phyloP scores from a whole-genome alignment of 1,140 invertebrate genomes.

The Drosophila sechellia region DNA sequence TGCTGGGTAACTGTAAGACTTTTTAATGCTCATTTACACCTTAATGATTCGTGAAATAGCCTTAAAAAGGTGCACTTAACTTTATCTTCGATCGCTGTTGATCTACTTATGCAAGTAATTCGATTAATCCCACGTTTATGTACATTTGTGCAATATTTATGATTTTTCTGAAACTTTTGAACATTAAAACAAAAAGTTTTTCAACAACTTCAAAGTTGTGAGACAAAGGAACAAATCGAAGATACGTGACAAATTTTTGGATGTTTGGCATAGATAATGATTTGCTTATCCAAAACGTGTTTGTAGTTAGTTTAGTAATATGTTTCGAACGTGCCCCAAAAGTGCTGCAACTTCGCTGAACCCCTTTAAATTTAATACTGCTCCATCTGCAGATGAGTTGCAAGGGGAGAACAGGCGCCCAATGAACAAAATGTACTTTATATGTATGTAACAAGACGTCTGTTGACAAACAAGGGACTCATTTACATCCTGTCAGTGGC shows the following conservation, averaged over 20 bases:
- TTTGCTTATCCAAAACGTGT: constrained; percentile 7
- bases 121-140: too few species aligned
- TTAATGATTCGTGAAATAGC: constrained; percentile 8
- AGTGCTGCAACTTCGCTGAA: neutral
- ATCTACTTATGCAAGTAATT: neutral
- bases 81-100: neutral
- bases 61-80: neutral
- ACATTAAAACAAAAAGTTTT: neutral
- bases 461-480: constrained; percentile 77
- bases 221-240: constrained; percentile 1
- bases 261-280: neutral
- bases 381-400: neutral
- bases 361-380: constrained; percentile 3
- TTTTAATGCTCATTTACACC: constrained; percentile 1
- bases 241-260: constrained; percentile 26
- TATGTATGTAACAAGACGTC: constrained; percentile 68
- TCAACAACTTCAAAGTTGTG: neutral
- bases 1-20: constrained; percentile 13
- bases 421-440: constrained; percentile 67
- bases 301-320: constrained; percentile 21
- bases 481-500: constrained; percentile 69
- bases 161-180: neutral
- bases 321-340: constrained; percentile 26
- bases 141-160: too few species aligned
- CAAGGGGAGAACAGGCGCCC: constrained; percentile 11